These are phyloP conservation scores for Alentia gelatinosa DNA, from an alignment of 2,888 invertebrate genomes.

Conservation along the genomic window DNA sequence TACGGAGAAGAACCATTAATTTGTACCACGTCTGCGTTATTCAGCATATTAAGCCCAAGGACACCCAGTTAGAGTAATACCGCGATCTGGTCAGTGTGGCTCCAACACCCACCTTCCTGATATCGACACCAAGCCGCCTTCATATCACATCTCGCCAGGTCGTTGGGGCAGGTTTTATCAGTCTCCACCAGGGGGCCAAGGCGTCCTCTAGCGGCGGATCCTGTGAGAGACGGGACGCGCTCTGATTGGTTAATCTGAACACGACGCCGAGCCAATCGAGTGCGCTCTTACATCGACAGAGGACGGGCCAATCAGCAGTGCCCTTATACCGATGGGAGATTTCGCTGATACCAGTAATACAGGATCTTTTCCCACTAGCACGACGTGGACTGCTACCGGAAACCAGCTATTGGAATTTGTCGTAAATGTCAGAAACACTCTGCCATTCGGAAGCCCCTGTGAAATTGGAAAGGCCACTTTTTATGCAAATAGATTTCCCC, in stretches of 20 bases:
- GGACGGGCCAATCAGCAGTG: neutral
- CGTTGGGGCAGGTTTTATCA: neutral
- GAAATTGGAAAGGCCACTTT: neutral
- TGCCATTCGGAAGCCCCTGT: neutral
- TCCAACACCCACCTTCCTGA: neutral
- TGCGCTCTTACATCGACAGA: neutral
- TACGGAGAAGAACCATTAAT: too few species aligned
- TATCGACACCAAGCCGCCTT: neutral
- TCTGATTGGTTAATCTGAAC: neutral
- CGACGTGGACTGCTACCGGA: neutral
- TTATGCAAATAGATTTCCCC: neutral
- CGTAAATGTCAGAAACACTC: neutral
- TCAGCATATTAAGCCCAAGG: too few species aligned
- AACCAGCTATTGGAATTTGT: neutral
- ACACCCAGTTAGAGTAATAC: neutral
- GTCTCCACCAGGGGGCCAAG: neutral
- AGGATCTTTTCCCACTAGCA: neutral
- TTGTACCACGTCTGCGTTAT: too few species aligned
- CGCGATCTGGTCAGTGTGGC: neutral
- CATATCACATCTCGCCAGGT: neutral
- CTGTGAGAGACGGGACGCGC: neutral
- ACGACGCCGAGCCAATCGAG: neutral
- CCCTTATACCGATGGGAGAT: neutral
- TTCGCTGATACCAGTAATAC: neutral
- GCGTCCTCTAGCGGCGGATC: neutral